Evolutionary conservation across 2,888 invertebrate species (phyloP), one percentile per base, ranked within the genome.

Genomic region (Hoplodrina ambigua): DNA sequence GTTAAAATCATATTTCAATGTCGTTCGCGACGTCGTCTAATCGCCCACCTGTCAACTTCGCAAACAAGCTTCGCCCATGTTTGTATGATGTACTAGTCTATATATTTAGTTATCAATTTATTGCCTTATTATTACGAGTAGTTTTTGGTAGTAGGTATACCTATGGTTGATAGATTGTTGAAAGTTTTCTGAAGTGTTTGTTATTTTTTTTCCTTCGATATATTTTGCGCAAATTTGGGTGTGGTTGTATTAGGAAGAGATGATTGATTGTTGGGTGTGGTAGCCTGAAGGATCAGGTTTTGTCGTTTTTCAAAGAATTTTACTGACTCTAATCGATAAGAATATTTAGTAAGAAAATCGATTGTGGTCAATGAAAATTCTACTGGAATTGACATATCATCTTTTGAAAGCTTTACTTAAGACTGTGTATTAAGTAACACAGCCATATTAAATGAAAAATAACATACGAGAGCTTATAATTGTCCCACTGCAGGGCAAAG

Each of bases 31-130:
- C 83, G 84, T 80, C 70, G 72, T 89, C 53, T 77, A 90, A 91
- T 91, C 90, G 83, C 81, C 86, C 87, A 89, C 88, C 91, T 89
- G 89, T 89, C 88, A 86, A 75, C 69, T 73, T 78, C 68, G 81
- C 85, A 90, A 89, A 90, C 87, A 90, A 73, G 83, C 84, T 83
- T 65, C 83, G 61, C 80, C 80, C 72, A 56, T 84, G 69, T 84
- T 84, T 85, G 80, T 65, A 19, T 65, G 50, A 64, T 70, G 63
- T 72, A 52, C 53, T 44, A 52, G 53, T 54, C 20, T 53, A 70
- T 63, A 37, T 77, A 70, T 83, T 82, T 70, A 78, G 78, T 81
- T 84, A 81, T 84, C 83, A 82, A 81, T 77, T 80, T 79, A 74
- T 78, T 72, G 56, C 67, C 73, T 72, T 80, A 83, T 70, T 78